A percentile compares a stretch with the other conserved stretches of the same genome.
phyloP scores from a whole-genome alignment of 2,888 invertebrate species.

The Rhyacophila evoluta region DNA sequence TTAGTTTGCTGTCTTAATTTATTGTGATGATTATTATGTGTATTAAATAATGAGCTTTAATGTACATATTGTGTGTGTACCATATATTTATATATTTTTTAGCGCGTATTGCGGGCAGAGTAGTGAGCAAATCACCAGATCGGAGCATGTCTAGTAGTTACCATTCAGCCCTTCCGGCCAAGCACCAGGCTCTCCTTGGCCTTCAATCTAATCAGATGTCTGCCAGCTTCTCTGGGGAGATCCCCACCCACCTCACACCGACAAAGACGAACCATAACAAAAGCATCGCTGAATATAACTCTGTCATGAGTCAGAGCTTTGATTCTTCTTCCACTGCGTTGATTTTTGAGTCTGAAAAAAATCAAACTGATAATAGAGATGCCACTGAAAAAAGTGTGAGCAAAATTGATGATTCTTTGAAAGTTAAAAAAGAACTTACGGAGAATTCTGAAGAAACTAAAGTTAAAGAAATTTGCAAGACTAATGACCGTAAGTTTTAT shows the following conservation, averaged over 20 bases:
- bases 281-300: conserved; percentile 26
- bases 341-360: conserved; percentile 46
- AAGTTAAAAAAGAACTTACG: conserved; percentile 23
- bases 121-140: conserved; percentile 73
- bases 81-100: no score
- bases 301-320: conserved; percentile 63
- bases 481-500: conserved; percentile 31
- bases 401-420: not conserved
- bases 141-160: conserved; percentile 77
- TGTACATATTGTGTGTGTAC: no score
- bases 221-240: conserved; percentile 61
- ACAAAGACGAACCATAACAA: conserved; percentile 29
- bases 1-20: no score
- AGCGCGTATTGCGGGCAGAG: conserved; percentile 51
- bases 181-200: conserved; percentile 57
- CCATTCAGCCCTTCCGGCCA: conserved; percentile 66
- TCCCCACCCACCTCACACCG: conserved; percentile 54
- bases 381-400: not conserved
- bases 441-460: conserved; percentile 33
- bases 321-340: conserved; percentile 62
- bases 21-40: no score
- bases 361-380: not conserved
- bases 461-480: conserved; percentile 23
- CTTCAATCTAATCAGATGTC: conserved; percentile 61
- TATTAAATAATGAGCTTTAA: no score